phyloP scores from a whole-genome alignment of 2,888 invertebrate species.

The Acleris laterana region DNA sequence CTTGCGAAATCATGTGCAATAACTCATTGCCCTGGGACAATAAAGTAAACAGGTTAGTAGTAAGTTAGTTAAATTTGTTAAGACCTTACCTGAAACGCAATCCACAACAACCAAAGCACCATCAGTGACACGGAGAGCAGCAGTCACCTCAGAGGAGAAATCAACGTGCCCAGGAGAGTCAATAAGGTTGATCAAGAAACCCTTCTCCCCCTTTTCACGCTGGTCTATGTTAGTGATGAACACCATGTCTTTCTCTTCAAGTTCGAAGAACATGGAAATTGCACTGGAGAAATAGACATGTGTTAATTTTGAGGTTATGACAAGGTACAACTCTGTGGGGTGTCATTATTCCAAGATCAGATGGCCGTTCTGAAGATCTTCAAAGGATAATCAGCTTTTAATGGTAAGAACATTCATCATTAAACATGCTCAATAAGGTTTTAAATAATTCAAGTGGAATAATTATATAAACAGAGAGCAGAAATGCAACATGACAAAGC shows the following conservation, averaged over 20 bases:
- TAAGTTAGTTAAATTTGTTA: too few relatives aligned
- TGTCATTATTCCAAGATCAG: conserved; percentile 57
- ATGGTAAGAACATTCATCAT: conserved; percentile 85
- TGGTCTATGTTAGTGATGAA: conserved; percentile 97
- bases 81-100: conserved; percentile 95
- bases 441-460: too few relatives aligned
- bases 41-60: too few relatives aligned
- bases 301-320: conserved; percentile 16
- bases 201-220: conserved; percentile 94
- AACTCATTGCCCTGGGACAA: too few relatives aligned
- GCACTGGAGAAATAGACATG: conserved; percentile 86
- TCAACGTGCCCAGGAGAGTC: conserved; percentile 99
- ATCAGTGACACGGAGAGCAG: conserved; percentile 99
- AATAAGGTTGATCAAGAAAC: conserved; percentile 99
- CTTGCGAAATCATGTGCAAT: too few relatives aligned
- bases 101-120: conserved; percentile 99
- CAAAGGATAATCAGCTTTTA: conserved; percentile 67
- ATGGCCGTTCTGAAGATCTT: conserved; percentile 85
- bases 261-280: conserved; percentile 99
- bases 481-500: neutral
- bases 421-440: neutral
- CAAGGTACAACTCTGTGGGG: conserved; percentile 15
- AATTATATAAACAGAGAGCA: neutral
- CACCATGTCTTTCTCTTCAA: conserved; percentile 96
- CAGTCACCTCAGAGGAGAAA: conserved; percentile 99